Evolutionary conservation across 1,140 invertebrate genomes (phyloP).

Genomic region (Penaeus indicus): DNA sequence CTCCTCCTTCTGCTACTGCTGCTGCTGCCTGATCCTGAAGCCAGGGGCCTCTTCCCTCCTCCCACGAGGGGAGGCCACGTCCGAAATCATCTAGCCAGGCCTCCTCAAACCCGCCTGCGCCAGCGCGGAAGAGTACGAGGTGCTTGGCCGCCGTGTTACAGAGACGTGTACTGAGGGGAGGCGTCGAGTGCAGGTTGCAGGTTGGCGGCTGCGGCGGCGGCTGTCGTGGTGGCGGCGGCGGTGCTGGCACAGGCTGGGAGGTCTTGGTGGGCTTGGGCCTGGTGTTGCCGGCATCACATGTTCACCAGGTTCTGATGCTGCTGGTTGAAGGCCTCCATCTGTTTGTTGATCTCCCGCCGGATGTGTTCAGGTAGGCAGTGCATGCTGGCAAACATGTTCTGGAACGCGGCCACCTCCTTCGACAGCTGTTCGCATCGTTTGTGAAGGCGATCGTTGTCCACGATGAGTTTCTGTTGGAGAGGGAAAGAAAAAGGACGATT

Average conservation of each 20-base stretch:
- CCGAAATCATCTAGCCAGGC: conserved; percentile 25
- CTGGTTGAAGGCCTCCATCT: conserved; percentile 78
- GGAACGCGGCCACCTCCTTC: conserved; percentile 90
- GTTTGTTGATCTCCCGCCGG: conserved; percentile 80
- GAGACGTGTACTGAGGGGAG: conserved; percentile 36
- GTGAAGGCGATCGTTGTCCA: conserved; percentile 93
- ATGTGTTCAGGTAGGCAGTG: conserved; percentile 80
- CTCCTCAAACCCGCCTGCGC: conserved; percentile 28
- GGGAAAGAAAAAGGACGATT: conserved; percentile 30
- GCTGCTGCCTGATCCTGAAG: no score
- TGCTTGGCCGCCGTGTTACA: conserved; percentile 18
- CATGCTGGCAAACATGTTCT: conserved; percentile 82
- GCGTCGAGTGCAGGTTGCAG: background rate
- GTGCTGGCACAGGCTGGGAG: conserved; percentile 7
- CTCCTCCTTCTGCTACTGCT: background rate
- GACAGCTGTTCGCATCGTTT: conserved; percentile 93
- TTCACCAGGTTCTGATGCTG: conserved; percentile 72
- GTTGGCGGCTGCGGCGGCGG: conserved; percentile 2
- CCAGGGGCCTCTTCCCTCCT: no score
- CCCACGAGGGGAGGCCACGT: conserved; percentile 15
- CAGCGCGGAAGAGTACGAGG: conserved; percentile 31
- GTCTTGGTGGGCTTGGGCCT: conserved; percentile 15
- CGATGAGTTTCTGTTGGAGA: conserved; percentile 74
- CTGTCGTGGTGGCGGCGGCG: background rate
- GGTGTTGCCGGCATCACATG: conserved; percentile 66